Evolutionary conservation across 2,888 invertebrate genomes (phyloP), one percentile per base, ranked within the genome.

Genomic region (Kryphioiulus occultus): DNA sequence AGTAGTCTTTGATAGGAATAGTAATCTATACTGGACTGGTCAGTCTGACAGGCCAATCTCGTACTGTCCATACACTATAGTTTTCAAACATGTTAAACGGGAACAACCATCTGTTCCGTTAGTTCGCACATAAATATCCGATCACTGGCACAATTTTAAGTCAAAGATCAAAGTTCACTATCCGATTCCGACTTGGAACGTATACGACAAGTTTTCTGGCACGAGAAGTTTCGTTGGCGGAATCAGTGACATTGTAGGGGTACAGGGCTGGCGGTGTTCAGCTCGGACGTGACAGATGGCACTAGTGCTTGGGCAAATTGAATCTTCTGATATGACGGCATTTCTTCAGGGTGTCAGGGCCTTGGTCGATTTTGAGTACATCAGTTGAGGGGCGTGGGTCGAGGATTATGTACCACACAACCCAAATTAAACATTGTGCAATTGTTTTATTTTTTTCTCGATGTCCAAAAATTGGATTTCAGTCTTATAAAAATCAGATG

Each of bases 131-230:
- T 68, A 68, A 68, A 68, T 68, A 68, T 68, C 68, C 68, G 68
- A 26, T 68, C 68, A 68, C 68, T 68, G 68, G 68, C 68, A 68
- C 68, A 59, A n/a, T 26, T 26, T 12, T 26, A 68, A 68, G 68
- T 68, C 68, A 68, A 47, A 47, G 19, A 17, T 47, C 17, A 47
- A 68, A 68, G 26, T 68, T 68, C 26, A 26, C 68, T 68, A 26
- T 68, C 68, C 26, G 26, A 68, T 68, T 68, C 26, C 68, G 26
- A 26, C 68, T n/a, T 68, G 68, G 68, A 68, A 68, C 68, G 68
- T 68, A 68, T 68, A 68, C 68, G 68, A 68, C 68, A 68, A 68
- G 68, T 68, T 26, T 68, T 68, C 68, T 68, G 68, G 68, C 68
- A 68, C 68, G 26, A 68, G 68, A 22, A 68, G 68, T 68, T 68